Base-by-base conservation (phyloP, 1,140 invertebrate genomes). In the Reticulitermes speratus region DNA sequence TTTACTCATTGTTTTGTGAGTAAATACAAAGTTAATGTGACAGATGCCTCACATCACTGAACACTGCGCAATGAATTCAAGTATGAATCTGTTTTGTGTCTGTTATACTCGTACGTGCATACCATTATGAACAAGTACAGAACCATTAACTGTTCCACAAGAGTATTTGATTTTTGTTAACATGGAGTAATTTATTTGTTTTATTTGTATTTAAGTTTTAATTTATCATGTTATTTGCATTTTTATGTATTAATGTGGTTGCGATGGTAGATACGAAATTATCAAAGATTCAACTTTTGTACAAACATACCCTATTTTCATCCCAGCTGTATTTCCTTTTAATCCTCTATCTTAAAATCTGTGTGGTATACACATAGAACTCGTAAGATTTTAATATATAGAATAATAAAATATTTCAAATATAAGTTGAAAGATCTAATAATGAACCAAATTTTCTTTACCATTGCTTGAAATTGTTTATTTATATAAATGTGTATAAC, bases 191-290 rank as follows among this genome's bases (percentile, higher is more conserved):
- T 87, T 87, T 87, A 87, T 87, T 87, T 87, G 86, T 87, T 87
- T 87, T 87, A 87, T 87, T 87, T 87, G 86, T 87, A 87, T 87
- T 87, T 87, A 87, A 87, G 82, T 87, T 87, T 87, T 87, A 87
- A 87, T 87, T 87, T 87, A 87, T 87, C 83, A 69, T 87, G 86
- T 87, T 87, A 84, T 84, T 52, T 84, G 83, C 52, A 52, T 84
- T 45, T 84, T 84, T 84, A 84, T 84, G 83, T 52, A 84, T 84
- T 84, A 11, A 52, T 7, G 59, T 48, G 30, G 83, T 23, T 84
- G 45, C 83, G 30, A 84, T 59, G 44, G 52, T 14, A 48, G 45
- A 75, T 75, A 30, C 7, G n/a, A 14, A 75, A 75, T 75, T 75
- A 30, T 75, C 65, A 30, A 55, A 55, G 3, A 55, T 55, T 16